phyloP scores from a whole-genome alignment of 2,888 invertebrate genomes.

The Hypselothyrea guttata region DNA sequence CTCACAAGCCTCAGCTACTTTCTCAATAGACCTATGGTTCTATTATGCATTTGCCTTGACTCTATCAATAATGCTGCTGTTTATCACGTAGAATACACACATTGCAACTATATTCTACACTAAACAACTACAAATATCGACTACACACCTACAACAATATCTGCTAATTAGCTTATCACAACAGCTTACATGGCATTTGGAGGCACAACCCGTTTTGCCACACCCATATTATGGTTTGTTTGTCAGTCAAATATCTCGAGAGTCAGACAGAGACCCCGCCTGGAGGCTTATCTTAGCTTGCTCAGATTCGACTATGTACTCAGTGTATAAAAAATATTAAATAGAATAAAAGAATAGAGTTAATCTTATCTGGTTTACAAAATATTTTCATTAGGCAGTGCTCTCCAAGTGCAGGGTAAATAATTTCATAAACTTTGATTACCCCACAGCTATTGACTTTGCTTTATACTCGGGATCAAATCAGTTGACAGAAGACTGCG shows the following conservation, averaged over 20 bases:
- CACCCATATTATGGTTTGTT: slow-evolving; percentile 40
- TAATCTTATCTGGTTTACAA: slow-evolving; percentile 58
- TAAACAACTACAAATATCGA: slow-evolving; percentile 4
- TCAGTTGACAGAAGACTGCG: slow-evolving; percentile 31
- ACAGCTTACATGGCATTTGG: slow-evolving; percentile 13
- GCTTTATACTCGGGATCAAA: slow-evolving; percentile 22
- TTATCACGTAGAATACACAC: too few species aligned
- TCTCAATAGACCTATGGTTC: too few species aligned
- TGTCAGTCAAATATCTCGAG: slow-evolving; percentile 18
- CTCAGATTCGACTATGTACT: slow-evolving; percentile 11
- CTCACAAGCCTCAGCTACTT: neutral
- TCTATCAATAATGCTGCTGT: too few species aligned
- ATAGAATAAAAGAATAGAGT: slow-evolving; percentile 17
- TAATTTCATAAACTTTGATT: slow-evolving; percentile 36
- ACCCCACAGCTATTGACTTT: slow-evolving; percentile 31
- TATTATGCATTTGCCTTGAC: too few species aligned
- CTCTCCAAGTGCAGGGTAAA: slow-evolving; percentile 7
- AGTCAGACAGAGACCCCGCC: slow-evolving; percentile 4
- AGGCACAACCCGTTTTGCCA: slow-evolving; percentile 35
- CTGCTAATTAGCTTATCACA: slow-evolving; percentile 43
- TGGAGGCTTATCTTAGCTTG: slow-evolving; percentile 28
- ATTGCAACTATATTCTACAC: neutral
- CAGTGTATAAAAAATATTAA: slow-evolving; percentile 10
- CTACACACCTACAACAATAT: slow-evolving; percentile 35
- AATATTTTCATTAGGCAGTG: slow-evolving; percentile 30